Conservation (phyloP, 2,888 invertebrate species). For the Trissolcus japonicus region DNA sequence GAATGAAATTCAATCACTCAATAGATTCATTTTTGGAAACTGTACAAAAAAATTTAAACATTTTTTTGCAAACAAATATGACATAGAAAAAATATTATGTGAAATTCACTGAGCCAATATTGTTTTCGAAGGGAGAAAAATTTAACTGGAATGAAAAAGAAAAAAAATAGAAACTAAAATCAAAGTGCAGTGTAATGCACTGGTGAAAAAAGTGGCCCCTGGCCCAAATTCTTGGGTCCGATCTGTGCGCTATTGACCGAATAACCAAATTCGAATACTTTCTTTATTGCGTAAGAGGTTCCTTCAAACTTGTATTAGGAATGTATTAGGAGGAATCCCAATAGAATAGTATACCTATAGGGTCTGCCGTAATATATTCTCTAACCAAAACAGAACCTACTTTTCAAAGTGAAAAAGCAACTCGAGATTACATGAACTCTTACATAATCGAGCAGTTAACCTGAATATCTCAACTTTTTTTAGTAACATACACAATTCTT, state of each 20-base stretch:
- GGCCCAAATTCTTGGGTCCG: constrained; percentile 60
- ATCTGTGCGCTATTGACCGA: constrained; percentile 70
- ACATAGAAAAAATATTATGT: no score
- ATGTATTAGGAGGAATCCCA: constrained; percentile 21
- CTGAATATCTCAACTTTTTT: constrained; percentile 28
- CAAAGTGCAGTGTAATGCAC: constrained; percentile 16
- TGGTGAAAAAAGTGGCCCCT: constrained; percentile 52
- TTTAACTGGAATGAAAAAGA: constrained; percentile 36
- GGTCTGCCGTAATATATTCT: constrained; percentile 23
- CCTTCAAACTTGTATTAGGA: constrained; percentile 33
- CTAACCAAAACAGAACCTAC: constrained; percentile 41
- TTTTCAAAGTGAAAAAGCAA: constrained; percentile 24
- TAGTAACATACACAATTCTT: no score
- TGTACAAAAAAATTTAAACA: no score
- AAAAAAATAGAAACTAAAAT: constrained; percentile 32
- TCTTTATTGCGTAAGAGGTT: constrained; percentile 64
- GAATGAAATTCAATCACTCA: constrained; percentile 39
- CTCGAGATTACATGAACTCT: constrained; percentile 23
- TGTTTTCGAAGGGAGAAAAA: neutral
- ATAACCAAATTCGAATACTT: constrained; percentile 75
- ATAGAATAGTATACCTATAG: neutral
- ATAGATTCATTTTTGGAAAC: constrained; percentile 1
- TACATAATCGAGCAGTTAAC: constrained; percentile 34
- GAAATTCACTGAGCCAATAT: no score
- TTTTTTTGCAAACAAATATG: no score